Percentiles rank a stretch among this genome's conserved stretches.
Evolutionary conservation across 1,140 invertebrate genomes (phyloP).

Genomic region (Leguminivora glycinivorella): DNA sequence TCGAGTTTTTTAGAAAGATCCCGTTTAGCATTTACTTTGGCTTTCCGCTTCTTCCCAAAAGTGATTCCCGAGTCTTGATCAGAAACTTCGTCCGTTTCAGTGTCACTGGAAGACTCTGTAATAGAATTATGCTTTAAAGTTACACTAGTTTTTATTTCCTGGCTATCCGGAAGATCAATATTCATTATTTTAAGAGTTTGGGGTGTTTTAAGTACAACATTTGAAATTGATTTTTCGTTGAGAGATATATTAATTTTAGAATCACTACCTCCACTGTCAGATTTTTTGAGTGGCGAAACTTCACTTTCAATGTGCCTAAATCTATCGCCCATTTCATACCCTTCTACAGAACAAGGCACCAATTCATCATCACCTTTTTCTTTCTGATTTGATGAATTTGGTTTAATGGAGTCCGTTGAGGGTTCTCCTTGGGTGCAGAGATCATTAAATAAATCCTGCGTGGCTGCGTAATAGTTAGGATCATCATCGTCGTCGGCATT

Average conservation of each 20-base stretch:
- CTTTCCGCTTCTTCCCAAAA: slow-evolving; percentile 39
- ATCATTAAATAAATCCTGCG: slow-evolving; percentile 65
- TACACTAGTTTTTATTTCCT: slow-evolving; percentile 61
- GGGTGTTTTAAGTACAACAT: slow-evolving; percentile 59
- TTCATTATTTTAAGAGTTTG: slow-evolving; percentile 47
- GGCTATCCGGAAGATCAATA: slow-evolving; percentile 57
- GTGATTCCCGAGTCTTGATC: slow-evolving; percentile 44
- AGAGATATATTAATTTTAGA: slow-evolving; percentile 31
- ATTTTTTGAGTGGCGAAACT: slow-evolving; percentile 30
- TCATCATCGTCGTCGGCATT: slow-evolving; percentile 37
- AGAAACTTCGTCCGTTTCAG: slow-evolving; percentile 49
- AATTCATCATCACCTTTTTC: slow-evolving; percentile 28
- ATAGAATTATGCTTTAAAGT: slow-evolving; percentile 36
- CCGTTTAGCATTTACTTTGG: slow-evolving; percentile 45
- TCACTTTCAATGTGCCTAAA: slow-evolving; percentile 32
- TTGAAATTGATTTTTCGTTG: slow-evolving; percentile 49
- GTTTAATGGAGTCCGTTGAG: slow-evolving; percentile 18
- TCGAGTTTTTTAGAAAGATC: slow-evolving; percentile 56
- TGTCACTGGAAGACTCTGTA: slow-evolving; percentile 54
- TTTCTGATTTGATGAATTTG: not conserved
- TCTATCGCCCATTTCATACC: slow-evolving; percentile 28
- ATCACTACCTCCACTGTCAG: slow-evolving; percentile 14
- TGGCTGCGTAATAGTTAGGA: slow-evolving; percentile 60
- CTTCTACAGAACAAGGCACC: slow-evolving; percentile 36
- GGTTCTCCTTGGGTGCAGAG: slow-evolving; percentile 55